Evolutionary conservation across 2,888 invertebrate genomes (phyloP), one percentile per base, ranked within the genome.

Genomic region (Trachelus troglodyta): DNA sequence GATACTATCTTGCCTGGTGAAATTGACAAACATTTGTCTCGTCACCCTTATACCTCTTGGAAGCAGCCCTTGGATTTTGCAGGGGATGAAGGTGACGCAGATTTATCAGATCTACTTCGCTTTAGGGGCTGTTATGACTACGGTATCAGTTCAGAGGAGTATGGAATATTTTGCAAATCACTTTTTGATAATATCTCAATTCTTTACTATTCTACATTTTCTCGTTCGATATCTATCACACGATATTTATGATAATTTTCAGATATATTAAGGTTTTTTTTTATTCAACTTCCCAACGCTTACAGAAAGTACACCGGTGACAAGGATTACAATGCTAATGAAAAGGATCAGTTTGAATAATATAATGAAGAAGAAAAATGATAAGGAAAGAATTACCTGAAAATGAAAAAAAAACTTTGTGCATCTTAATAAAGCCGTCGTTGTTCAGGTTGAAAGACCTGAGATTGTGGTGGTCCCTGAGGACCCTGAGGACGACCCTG

Each of bases 21-120:
- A 76, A 76, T 79, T 79, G 76, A 76, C 79, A 79, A 79, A 79
- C 76, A 79, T 79, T 79, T 76, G 79, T 76, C 79, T 76, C 79
- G 69, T 73, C 56, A 75, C 33, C 34, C n/a, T 35, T 33, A 31
- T 33, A 31, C 34, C 69, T 69, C 31, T 30, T 75, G 40, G 9
- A 30, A 30, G 69, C 75, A 71, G n/a, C 69, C 74, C 69, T 74
- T 74, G 35, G 31, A 12, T 75, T 75, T 40, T n/a, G 33, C 15
- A 40, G 68, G 30, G 30, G 68, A 15, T 4, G n/a, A 30, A 74
- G 76, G 71, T 76, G 76, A 79, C 76, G 56, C 34, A 73, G 74
- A 76, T 79, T 79, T 79, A 79, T 79, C 75, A 34, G 74, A 34
- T 74, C 33, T 11, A 34, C 74, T 15, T 74, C 31, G n/a, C 35